These are phyloP conservation scores for Paradoxurus hermaphroditus DNA, from an alignment of 2,113 vertebrate species.

Conservation along the genomic window DNA sequence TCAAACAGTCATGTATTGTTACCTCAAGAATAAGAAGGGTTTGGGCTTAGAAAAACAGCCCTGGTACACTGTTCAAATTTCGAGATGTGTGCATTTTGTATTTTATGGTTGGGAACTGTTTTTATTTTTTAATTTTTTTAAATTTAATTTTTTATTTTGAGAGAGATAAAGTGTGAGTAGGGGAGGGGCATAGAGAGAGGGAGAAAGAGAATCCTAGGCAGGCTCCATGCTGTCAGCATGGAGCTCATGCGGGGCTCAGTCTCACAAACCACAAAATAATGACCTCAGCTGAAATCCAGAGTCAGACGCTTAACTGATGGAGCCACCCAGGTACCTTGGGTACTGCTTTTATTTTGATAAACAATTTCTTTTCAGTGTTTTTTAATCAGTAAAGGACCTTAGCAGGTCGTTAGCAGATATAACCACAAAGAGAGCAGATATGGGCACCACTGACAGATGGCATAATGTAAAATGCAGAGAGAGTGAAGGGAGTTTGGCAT, in stretches of 20 bases:
- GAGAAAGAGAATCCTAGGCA: too few species aligned
- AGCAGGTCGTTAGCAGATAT: neutral
- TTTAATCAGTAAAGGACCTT: neutral
- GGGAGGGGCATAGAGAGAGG: too few species aligned
- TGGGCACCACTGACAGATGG: too few species aligned
- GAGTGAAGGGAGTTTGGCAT: neutral
- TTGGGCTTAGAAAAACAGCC: neutral
- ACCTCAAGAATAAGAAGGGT: neutral
- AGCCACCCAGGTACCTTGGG: neutral
- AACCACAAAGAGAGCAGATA: rapidly evolving
- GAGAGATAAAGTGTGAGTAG: too few species aligned
- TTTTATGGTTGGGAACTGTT: neutral
- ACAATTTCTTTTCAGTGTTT: neutral
- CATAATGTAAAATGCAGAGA: rapidly evolving
- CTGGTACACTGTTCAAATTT: neutral
- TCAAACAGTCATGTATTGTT: neutral
- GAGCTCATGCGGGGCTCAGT: too few species aligned
- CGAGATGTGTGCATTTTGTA: neutral
- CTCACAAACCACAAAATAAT: too few species aligned
- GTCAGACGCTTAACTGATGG: too few species aligned
- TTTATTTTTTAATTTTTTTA: neutral
- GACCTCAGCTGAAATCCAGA: too few species aligned
- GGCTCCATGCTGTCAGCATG: too few species aligned
- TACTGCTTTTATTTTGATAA: neutral
- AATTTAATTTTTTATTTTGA: too few species aligned